Base-by-base conservation (phyloP, 2,888 invertebrate genomes). In the Ophion ventricosus region DNA sequence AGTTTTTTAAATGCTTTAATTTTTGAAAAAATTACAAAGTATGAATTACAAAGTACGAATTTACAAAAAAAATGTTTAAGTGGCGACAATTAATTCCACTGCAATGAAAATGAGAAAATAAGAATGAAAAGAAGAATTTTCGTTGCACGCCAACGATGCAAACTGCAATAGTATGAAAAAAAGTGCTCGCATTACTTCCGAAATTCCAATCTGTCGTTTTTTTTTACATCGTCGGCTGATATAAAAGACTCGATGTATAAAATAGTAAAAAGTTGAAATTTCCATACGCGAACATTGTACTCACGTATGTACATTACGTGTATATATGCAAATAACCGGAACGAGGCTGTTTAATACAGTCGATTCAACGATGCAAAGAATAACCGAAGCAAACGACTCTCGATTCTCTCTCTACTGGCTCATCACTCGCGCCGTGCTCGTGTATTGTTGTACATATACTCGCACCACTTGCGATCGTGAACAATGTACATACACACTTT, bases 401-500 rank as follows among this genome's bases (percentile, higher is more conserved):
- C n/a, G 61, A 61, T 73, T 73, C 61, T 57, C 61, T 57, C 64
- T 64, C 14, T 35, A 35, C 29, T 26, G 63, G 70, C 40, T 77
- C 61, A 69, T 56, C 70, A 56, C 78, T 78, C 78, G 78, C 78
- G 78, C 78, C 63, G 29, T 63, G 14, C 20, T 8, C 57, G 29
- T 63, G 35, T 64, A 40, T 67, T 57, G 72, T 66, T 59, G 43
- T 72, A 59, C 64, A 35, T 25, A 76, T 40, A 57, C 67, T 43
- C 59, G 67, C 57, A 67, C 67, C 57, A 57, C 57, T 67, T 75
- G 49, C 57, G 66, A 64, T 26, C 64, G 57, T n/a, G 78, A 75
- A 83, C 83, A 83, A 85, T 81, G 78, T 85, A 75, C 75, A 61
- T 57, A 54, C n/a, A 78, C 72, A 57, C 54, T 76, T 66, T 75